Percentiles rank a stretch among this genome's conserved stretches.
phyloP scores from a whole-genome alignment of 2,888 invertebrate genomes.

The Bibio marci region DNA sequence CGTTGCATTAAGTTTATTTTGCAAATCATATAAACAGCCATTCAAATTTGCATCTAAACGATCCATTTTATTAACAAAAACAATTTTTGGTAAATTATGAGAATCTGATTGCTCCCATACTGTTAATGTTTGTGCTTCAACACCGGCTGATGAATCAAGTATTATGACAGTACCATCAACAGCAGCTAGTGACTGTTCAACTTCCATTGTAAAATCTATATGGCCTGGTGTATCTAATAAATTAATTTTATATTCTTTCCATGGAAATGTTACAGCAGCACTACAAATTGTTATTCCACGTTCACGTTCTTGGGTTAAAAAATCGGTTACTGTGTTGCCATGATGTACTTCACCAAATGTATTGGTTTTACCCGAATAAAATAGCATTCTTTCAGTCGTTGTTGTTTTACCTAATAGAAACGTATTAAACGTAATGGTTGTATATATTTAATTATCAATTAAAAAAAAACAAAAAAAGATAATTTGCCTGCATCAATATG shows the following conservation, averaged over 20 bases:
- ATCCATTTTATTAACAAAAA: slow-evolving; percentile 97
- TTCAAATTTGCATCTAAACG: slow-evolving; percentile 52
- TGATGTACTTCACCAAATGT: slow-evolving; percentile 84
- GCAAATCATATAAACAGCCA: slow-evolving; percentile 50
- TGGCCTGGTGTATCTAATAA: slow-evolving; percentile 97
- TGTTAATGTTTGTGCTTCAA: slow-evolving; percentile 93
- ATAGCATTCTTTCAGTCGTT: slow-evolving; percentile 94
- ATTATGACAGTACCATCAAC: slow-evolving; percentile 87
- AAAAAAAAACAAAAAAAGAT: slow-evolving; percentile 6
- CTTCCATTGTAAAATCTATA: slow-evolving; percentile 95
- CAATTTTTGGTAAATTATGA: slow-evolving; percentile 66
- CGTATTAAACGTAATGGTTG: not conserved
- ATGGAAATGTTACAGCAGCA: slow-evolving; percentile 83
- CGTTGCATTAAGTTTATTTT: slow-evolving; percentile 48
- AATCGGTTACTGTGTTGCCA: slow-evolving; percentile 90
- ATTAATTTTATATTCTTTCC: slow-evolving; percentile 70
- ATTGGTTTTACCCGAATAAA: slow-evolving; percentile 65
- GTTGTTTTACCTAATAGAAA: slow-evolving; percentile 79
- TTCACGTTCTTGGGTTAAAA: slow-evolving; percentile 86
- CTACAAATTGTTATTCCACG: slow-evolving; percentile 75
- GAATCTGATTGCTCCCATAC: slow-evolving; percentile 91
- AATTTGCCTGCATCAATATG: slow-evolving; percentile 81
- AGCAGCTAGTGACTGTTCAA: slow-evolving; percentile 84
- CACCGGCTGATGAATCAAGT: slow-evolving; percentile 87
- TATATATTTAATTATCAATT: slow-evolving; percentile 19